phyloP scores from a whole-genome alignment of 2,797 vertebrate genomes.

The Lemur catta region DNA sequence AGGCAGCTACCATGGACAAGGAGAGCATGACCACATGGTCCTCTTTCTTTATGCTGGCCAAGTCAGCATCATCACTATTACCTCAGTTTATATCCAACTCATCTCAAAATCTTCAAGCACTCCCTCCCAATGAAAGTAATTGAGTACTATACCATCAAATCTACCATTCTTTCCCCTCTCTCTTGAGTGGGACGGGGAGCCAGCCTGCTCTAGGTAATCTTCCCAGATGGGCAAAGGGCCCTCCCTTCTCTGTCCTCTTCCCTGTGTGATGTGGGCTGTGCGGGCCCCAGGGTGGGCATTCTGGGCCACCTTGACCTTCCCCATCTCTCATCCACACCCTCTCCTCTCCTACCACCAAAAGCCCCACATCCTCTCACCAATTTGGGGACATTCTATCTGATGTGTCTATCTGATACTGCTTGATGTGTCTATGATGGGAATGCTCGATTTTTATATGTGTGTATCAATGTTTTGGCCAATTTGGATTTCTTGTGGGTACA shows the following conservation, averaged over 20 bases:
- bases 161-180: not conserved
- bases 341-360: not conserved
- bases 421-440: not conserved
- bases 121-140: not conserved
- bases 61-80: not conserved
- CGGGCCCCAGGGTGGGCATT: not conserved
- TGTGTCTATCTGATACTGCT: not conserved
- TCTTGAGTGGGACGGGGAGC: not conserved
- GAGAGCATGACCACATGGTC: not conserved
- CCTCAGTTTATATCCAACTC: not conserved
- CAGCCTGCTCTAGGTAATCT: not conserved
- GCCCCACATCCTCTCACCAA: not conserved
- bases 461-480: not conserved
- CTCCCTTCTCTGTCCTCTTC: not conserved
- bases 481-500: not conserved
- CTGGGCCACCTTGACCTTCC: not conserved
- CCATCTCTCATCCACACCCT: not conserved
- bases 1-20: not conserved
- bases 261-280: not conserved
- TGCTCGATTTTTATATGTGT: not conserved
- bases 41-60: not conserved
- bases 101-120: not conserved
- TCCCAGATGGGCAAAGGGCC: not conserved
- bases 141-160: not conserved
- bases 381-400: not conserved